A percentile compares a stretch with the other conserved stretches of the same genome.
Evolutionary conservation across 2,888 invertebrate genomes (phyloP).

Genomic region (Synanthedon tipuliformis): DNA sequence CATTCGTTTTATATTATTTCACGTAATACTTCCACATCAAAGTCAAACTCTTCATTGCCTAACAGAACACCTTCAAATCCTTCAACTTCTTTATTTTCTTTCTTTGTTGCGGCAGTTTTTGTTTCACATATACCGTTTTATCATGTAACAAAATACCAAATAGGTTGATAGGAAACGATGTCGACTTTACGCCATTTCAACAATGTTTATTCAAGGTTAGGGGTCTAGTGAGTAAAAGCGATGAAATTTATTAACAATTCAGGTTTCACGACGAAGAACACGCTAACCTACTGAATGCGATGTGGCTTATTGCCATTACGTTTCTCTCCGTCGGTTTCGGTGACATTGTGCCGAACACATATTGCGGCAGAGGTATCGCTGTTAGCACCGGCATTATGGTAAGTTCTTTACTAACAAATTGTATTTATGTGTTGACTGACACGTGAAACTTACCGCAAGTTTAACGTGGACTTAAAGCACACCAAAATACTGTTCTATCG

Average conservation of each 20-base stretch:
- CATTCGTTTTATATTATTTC: constrained; percentile 25
- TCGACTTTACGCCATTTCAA: neutral
- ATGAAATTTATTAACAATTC: constrained; percentile 63
- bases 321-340: constrained; percentile 99
- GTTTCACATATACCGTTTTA: neutral
- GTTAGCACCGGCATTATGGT: constrained; percentile 99
- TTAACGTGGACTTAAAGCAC: neutral
- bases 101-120: constrained; percentile 16
- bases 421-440: constrained; percentile 61
- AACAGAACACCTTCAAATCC: constrained; percentile 14
- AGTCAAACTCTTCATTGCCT: constrained; percentile 64
- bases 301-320: constrained; percentile 99
- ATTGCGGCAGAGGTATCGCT: constrained; percentile 99
- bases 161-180: neutral
- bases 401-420: constrained; percentile 66
- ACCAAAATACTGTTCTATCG: constrained; percentile 1
- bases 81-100: constrained; percentile 32
- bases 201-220: constrained; percentile 7
- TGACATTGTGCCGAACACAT: constrained; percentile 99
- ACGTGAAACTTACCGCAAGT: neutral
- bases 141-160: too few species aligned
- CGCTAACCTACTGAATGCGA: constrained; percentile 98
- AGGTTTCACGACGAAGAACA: constrained; percentile 99
- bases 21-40: constrained; percentile 44
- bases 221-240: constrained; percentile 41